Conservation (phyloP, 2,113 vertebrate species). For the Strix aluco region DNA sequence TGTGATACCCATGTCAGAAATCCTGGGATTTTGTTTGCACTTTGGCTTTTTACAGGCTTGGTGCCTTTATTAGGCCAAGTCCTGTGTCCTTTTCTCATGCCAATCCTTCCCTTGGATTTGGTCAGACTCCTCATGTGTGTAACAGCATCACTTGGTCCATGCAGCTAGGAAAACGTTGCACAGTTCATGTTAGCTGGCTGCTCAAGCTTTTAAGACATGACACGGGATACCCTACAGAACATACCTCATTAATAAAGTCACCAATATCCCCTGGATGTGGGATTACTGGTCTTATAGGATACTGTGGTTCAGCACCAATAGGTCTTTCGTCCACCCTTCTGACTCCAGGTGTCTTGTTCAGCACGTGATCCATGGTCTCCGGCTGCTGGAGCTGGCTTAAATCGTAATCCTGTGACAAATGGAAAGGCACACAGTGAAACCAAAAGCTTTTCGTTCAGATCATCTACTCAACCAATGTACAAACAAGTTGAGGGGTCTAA, state of each 20-base stretch:
- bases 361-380: conserved; percentile 92
- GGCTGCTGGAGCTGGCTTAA: conserved; percentile 97
- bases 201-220: background rate
- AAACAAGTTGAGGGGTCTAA: background rate
- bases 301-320: conserved; percentile 93
- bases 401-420: conserved; percentile 89
- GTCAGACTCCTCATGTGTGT: background rate
- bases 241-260: conserved; percentile 97
- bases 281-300: conserved; percentile 89
- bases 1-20: background rate
- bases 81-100: background rate
- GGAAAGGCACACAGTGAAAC: background rate
- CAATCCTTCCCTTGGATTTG: background rate
- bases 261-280: conserved; percentile 96
- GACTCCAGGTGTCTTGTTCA: conserved; percentile 89
- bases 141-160: background rate
- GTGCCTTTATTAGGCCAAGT: background rate
- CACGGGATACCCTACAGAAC: background rate
- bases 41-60: background rate
- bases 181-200: background rate
- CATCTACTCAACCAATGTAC: background rate
- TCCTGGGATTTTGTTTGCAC: background rate
- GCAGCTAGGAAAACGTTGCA: background rate
- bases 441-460: background rate
- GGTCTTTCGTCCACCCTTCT: conserved; percentile 94